These are phyloP conservation scores for Crenichthys baileyi DNA, from an alignment of 2,797 vertebrate genomes.

Conservation along the genomic window DNA sequence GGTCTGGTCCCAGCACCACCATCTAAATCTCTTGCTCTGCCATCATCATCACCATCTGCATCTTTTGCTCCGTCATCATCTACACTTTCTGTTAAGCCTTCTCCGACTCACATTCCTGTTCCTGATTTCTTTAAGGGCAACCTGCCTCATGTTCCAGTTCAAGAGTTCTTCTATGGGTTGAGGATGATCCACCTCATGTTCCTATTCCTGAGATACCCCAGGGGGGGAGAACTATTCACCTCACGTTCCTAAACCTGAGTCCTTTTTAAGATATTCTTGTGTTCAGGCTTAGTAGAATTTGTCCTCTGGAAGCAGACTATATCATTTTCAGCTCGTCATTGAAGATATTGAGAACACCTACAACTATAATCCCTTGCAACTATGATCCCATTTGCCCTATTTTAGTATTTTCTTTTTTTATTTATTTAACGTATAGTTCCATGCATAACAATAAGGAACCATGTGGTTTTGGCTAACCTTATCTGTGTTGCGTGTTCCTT, in stretches of 20 bases:
- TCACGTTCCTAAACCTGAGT: constrained; percentile 5
- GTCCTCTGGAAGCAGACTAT: constrained; percentile 27
- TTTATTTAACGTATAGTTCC: constrained; percentile 23
- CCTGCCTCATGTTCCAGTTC: too few species aligned
- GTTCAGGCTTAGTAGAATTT: constrained; percentile 48
- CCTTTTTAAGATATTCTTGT: constrained; percentile 47
- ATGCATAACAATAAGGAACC: constrained; percentile 43
- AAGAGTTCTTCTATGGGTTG: too few species aligned
- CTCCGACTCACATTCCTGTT: too few species aligned
- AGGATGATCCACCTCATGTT: too few species aligned
- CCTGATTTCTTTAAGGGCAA: too few species aligned
- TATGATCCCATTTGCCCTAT: constrained; percentile 43
- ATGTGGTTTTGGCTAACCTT: constrained; percentile 24
- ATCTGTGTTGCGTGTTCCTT: not conserved
- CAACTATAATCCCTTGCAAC: constrained; percentile 40
- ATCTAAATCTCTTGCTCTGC: too few species aligned
- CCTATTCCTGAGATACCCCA: too few species aligned
- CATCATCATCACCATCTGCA: too few species aligned
- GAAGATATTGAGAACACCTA: constrained; percentile 49
- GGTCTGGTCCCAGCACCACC: too few species aligned
- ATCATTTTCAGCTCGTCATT: constrained; percentile 39
- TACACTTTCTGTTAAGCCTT: too few species aligned
- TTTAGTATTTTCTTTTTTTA: constrained; percentile 18
- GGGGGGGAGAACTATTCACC: too few species aligned
- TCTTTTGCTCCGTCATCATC: too few species aligned